Evolutionary conservation across 2,888 invertebrate species (phyloP), one percentile per base, ranked within the genome.

Genomic region (Tetragnatha montana): DNA sequence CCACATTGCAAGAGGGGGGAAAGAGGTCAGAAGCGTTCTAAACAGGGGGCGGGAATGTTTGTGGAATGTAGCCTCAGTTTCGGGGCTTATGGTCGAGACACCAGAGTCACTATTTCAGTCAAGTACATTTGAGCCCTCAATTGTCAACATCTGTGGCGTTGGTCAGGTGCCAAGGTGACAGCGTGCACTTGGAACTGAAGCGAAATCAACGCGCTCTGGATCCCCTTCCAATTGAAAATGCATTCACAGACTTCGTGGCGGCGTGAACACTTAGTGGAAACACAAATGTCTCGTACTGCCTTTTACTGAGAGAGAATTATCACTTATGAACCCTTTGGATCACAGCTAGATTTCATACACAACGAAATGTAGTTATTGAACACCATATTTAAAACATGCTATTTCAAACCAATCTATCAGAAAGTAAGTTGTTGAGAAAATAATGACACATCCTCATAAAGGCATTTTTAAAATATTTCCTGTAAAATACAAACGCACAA

Each of bases 1-100:
- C 70, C 81, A 49, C 70, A 69, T 79, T 49, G 47, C 19, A 68
- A n/a, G 60, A 78, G 60, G 51, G 78, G 51, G 60, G 17, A 60
- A 60, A 60, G 60, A 60, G 60, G 60, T 14, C 73, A 35, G 73
- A 73, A 19, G 21, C 21, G 4, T 14, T 22, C 12, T 21, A 35
- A 35, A 17, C 19, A 14, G 73, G 60, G 60, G 19, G 71, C 12
- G 22, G 75, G 75, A 84, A 76, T 76, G 75, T 84, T 47, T 47
- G 19, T 84, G 84, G 84, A 84, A 84, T 84, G 84, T 84, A 68
- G n/a, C 84, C 21, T 81, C 73, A 73, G 73, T 73, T 73, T 73
- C 8, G 19, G 19, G 50, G 60, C 50, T 49, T 69, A 69, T 84
- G 81, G 69, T 68, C 35, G 79, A 10, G 6, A 22, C 21, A 21